phyloP scores from a whole-genome alignment of 2,797 vertebrate species.

The Heliangelus exortis region DNA sequence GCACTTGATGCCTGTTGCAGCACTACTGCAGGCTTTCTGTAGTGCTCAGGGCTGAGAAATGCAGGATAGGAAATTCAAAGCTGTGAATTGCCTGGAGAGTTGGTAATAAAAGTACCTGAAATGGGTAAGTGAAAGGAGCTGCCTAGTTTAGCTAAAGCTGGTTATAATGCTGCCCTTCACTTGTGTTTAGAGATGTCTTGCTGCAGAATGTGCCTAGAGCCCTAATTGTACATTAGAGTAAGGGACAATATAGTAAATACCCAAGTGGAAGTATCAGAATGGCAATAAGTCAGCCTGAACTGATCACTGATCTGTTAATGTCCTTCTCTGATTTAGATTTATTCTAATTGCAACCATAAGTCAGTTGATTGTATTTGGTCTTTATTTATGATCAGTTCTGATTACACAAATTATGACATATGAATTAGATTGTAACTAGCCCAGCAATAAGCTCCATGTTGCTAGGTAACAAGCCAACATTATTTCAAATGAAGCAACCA shows the following conservation, averaged over 20 bases:
- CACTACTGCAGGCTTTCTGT: not conserved
- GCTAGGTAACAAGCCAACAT: slow-evolving; percentile 78
- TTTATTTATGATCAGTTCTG: slow-evolving; percentile 80
- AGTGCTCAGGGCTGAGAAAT: not conserved
- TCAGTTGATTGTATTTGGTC: slow-evolving; percentile 73
- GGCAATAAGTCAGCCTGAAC: slow-evolving; percentile 57
- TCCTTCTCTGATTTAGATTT: slow-evolving; percentile 70
- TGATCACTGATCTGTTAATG: slow-evolving; percentile 48
- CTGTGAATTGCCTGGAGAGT: not conserved
- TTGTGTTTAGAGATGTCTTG: not conserved
- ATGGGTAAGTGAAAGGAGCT: not conserved
- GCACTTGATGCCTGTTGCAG: not conserved
- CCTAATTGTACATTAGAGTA: not conserved
- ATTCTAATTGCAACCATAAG: slow-evolving; percentile 80
- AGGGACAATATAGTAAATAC: slow-evolving; percentile 26
- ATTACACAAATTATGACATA: slow-evolving; percentile 82
- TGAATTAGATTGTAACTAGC: slow-evolving; percentile 71
- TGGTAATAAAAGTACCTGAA: not conserved
- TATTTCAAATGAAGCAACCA: slow-evolving; percentile 58
- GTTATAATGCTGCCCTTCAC: not conserved
- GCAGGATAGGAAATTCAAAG: not conserved
- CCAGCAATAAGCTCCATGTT: slow-evolving; percentile 73
- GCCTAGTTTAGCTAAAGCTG: not conserved
- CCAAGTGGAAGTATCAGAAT: slow-evolving; percentile 41
- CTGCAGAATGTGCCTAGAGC: not conserved